Base-by-base conservation (phyloP, 2,888 invertebrate genomes). In the Cepaea hortensis region DNA sequence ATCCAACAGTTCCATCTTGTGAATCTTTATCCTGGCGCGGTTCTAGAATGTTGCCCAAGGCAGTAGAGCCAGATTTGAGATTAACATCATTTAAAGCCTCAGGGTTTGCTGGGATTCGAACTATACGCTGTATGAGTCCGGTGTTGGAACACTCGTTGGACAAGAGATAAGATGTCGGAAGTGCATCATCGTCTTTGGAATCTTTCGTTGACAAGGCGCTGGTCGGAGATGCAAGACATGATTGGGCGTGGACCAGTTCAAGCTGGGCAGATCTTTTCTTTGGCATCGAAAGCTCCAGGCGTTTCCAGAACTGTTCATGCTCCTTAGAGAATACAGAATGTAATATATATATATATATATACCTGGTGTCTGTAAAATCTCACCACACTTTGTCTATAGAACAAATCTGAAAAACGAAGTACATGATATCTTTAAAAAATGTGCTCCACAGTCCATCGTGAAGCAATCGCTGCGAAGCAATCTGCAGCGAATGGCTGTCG, bases 201-300 rank as follows among this genome's bases (percentile, higher is more conserved):
- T 55, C 11, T 55, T 55, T 11, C 55, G 68, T 18, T 68, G 68
- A 68, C 15, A 18, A 18, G 13, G 3, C 13, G 15, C 18, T 50
- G 79, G 79, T 50, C 4, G 79, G 79, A 3, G 55, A 48, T 18
- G 7, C 55, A 20, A 79, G 79, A n/a, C 79, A 79, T 13, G 79
- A 20, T 20, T 79, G 9, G 15, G 20, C 50, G 50, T 46, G 11
- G 48, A 9, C n/a, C 15, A 11, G 6, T n/a, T 79, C 79, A 48
- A 55, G n/a, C 18, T 79, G 79, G 18, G 48, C 13, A 9, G 79
- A 50, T 50, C 79, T 48, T 79, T 55, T 79, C 55, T 79, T 79
- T 48, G 79, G 79, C n/a, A 79, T 20, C 48, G 79, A 79, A 5
- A 79, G 79, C 50, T 48, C 50, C 20, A 79, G 55, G 15, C 79